Percentiles rank a stretch among this genome's conserved stretches.
phyloP scores from a whole-genome alignment of 2,888 invertebrate genomes.

The Tachina fera region DNA sequence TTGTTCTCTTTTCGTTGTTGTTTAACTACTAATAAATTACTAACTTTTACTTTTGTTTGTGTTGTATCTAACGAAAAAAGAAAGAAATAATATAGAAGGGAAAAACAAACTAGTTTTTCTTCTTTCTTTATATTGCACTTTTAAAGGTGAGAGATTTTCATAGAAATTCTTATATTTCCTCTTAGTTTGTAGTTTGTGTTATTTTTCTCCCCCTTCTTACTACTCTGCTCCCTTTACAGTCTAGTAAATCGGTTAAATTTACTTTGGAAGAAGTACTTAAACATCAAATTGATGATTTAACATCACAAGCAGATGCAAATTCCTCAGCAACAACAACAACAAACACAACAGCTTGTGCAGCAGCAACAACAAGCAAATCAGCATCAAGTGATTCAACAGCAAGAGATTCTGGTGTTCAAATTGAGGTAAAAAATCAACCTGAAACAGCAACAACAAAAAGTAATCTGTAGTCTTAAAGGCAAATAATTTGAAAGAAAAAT shows the following conservation, averaged over 20 bases:
- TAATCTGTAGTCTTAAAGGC: background rate
- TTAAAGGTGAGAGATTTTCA: background rate
- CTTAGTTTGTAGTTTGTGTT: background rate
- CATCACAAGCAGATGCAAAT: conserved; percentile 60
- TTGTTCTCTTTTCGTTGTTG: conserved; percentile 30
- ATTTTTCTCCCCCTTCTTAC: background rate
- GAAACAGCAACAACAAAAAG: background rate
- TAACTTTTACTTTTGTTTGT: conserved; percentile 24
- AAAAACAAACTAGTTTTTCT: background rate
- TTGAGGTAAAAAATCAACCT: conserved; percentile 68
- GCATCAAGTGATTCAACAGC: conserved; percentile 57
- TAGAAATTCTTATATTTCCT: conserved; percentile 1
- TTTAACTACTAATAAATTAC: conserved; percentile 42
- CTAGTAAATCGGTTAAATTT: conserved; percentile 47
- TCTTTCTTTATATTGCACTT: background rate
- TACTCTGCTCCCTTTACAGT: conserved; percentile 28
- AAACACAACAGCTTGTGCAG: conserved; percentile 3
- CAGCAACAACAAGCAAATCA: conserved; percentile 37
- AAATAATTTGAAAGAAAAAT: background rate
- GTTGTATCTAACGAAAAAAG: conserved; percentile 2
- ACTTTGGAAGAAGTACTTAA: conserved; percentile 59
- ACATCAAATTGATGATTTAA: conserved; percentile 61
- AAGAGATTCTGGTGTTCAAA: conserved; percentile 74
- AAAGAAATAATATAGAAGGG: too few relatives aligned
- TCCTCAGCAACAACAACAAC: conserved; percentile 33